phyloP scores from a whole-genome alignment of 2,797 vertebrate species.

The Hapalemur alaotrensis region DNA sequence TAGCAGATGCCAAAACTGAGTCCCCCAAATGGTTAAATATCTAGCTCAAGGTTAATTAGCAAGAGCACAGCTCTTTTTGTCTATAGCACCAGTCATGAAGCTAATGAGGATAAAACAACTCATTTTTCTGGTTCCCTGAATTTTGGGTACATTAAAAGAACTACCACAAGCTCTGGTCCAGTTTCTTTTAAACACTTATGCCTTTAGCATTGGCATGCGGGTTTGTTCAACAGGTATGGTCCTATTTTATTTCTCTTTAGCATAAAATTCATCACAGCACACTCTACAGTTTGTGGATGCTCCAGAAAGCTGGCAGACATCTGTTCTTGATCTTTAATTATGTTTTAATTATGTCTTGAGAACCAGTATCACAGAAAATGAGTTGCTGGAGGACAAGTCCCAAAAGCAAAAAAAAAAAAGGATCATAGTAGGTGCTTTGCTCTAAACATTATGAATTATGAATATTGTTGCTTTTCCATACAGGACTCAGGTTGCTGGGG shows the following conservation, averaged over 20 bases:
- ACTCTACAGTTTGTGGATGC: background rate
- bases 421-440: background rate
- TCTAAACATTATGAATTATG: background rate
- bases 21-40: background rate
- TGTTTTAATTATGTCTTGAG: slow-evolving; percentile 62
- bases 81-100: background rate
- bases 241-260: background rate
- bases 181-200: background rate
- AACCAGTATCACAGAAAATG: slow-evolving; percentile 61
- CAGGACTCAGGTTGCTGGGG: background rate
- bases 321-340: slow-evolving; percentile 73
- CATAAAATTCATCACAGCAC: background rate
- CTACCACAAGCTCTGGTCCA: background rate
- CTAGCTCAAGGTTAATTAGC: background rate
- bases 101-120: background rate
- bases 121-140: background rate
- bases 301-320: background rate
- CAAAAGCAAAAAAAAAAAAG: background rate
- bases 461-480: background rate
- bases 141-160: background rate
- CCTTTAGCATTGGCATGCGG: background rate
- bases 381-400: background rate
- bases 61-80: background rate
- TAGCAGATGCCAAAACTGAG: background rate
- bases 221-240: background rate